Percentiles rank a stretch among this genome's conserved stretches.
Evolutionary conservation across 2,113 vertebrate species (phyloP).

Genomic region (Platycercus adscitus): DNA sequence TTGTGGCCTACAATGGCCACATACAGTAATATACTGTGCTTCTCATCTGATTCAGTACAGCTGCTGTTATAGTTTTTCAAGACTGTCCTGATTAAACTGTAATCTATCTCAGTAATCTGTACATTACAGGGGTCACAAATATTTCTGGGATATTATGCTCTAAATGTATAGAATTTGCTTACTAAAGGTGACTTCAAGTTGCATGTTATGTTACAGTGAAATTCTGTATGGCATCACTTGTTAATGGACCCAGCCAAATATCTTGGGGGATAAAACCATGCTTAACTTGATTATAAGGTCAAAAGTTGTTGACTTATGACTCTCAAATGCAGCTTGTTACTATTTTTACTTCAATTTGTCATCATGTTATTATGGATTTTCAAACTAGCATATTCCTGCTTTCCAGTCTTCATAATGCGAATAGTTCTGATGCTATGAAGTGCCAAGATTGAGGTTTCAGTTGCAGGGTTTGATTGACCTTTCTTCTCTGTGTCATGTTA

Average conservation of each 20-base stretch:
- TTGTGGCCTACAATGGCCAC: not conserved
- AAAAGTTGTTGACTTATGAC: not conserved
- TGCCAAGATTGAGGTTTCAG: not conserved
- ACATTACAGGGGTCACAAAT: not conserved
- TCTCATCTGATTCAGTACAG: not conserved
- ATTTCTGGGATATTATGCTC: constrained; percentile 2
- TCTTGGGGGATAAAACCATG: not conserved
- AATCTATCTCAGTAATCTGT: not conserved
- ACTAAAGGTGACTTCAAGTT: not conserved
- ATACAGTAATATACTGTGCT: not conserved
- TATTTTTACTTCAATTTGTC: constrained; percentile 8
- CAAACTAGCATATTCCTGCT: not conserved
- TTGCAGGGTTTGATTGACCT: constrained; percentile 43
- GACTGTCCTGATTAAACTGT: not conserved
- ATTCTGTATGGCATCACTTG: not conserved
- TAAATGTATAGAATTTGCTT: not conserved
- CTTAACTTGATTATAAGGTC: not conserved
- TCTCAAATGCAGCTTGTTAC: not conserved
- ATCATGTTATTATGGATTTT: constrained; percentile 2
- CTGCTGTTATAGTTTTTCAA: not conserved
- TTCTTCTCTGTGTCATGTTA: constrained; percentile 33
- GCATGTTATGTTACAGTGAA: not conserved
- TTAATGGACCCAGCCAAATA: not conserved
- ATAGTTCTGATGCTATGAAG: not conserved
- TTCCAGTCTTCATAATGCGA: not conserved